Conservation (phyloP, 2,113 vertebrate genomes). For the Chloebia gouldiae region DNA sequence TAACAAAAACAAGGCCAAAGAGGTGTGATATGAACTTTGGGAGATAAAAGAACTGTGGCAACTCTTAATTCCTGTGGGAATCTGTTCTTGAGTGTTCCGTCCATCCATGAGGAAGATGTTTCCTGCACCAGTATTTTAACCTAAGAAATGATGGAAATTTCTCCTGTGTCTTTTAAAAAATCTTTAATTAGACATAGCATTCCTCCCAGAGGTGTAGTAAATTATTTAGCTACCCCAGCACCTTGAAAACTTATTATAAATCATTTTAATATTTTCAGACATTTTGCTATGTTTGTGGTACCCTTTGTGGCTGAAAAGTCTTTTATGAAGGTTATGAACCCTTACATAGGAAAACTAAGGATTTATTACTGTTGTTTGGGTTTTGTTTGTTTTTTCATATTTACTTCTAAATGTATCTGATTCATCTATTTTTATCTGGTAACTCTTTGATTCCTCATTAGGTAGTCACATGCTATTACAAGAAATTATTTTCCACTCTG, state of each 20-base stretch:
- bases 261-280: neutral
- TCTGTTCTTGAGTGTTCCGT: neutral
- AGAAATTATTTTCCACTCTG: neutral
- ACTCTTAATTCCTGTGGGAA: neutral
- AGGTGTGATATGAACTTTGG: neutral
- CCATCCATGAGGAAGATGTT: neutral
- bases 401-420: neutral
- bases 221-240: neutral
- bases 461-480: neutral
- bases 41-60: neutral
- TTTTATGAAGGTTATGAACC: neutral
- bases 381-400: neutral
- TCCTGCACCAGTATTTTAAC: neutral
- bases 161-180: neutral
- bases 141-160: neutral
- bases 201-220: neutral
- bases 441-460: neutral
- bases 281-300: neutral
- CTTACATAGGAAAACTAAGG: neutral
- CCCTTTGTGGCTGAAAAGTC: neutral
- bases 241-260: neutral
- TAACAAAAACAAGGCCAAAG: neutral
- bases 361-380: neutral
- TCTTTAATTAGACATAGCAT: neutral
- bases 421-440: neutral